A percentile compares a stretch with the other conserved stretches of the same genome.
Conservation (phyloP, 2,888 invertebrate genomes). For the Philereme vetulata region DNA sequence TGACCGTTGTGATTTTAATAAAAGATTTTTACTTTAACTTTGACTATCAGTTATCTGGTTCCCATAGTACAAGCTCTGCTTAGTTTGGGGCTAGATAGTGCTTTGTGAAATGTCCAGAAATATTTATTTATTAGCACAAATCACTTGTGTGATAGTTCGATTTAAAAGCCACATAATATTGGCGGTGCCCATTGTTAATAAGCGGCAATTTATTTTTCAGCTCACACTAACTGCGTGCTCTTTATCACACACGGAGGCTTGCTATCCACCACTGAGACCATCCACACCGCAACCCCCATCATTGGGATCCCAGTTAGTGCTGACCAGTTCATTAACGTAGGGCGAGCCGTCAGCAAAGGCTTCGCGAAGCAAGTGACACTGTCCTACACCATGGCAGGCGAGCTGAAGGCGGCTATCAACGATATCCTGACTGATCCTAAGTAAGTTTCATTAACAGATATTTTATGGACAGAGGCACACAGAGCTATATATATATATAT, state of each 20-base stretch:
- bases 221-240: slow-evolving; percentile 62
- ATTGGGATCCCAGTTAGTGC: slow-evolving; percentile 65
- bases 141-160: too few species aligned
- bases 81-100: too few species aligned
- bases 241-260: slow-evolving; percentile 73
- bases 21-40: too few species aligned
- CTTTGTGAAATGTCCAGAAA: too few species aligned
- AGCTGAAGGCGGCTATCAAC: slow-evolving; percentile 47
- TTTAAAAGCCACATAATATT: too few species aligned
- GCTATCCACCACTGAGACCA: slow-evolving; percentile 59
- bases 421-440: slow-evolving; percentile 48
- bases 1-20: too few species aligned
- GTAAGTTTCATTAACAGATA: slow-evolving; percentile 37
- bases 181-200: too few species aligned
- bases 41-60: too few species aligned
- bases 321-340: slow-evolving; percentile 62
- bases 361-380: slow-evolving; percentile 51
- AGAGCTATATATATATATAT: too few species aligned
- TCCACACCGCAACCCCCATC: slow-evolving; percentile 60
- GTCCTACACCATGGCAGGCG: slow-evolving; percentile 42
- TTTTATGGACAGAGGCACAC: too few species aligned
- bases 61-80: too few species aligned
- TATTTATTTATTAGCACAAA: too few species aligned
- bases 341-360: slow-evolving; percentile 54
- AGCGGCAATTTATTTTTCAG: slow-evolving; percentile 39